Evolutionary conservation across 2,797 vertebrate species (phyloP).

Genomic region (Mus minutoides): DNA sequence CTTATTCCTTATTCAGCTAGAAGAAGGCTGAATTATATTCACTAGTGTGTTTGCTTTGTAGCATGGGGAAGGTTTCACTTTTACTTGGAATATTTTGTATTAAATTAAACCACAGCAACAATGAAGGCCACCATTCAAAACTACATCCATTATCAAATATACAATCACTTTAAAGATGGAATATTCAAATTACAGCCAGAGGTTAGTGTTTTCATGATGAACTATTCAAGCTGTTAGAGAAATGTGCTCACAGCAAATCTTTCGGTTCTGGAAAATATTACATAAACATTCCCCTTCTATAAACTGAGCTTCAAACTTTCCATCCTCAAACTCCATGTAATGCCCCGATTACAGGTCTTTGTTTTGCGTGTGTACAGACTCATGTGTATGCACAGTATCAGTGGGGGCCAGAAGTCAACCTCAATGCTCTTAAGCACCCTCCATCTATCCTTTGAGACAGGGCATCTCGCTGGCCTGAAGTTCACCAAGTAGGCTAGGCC

Average conservation of each 20-base stretch:
- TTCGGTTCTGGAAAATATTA: background rate
- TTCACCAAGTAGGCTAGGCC: background rate
- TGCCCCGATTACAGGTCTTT: background rate
- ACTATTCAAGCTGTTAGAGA: slow-evolving; percentile 24
- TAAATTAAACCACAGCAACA: background rate
- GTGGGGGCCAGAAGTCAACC: background rate
- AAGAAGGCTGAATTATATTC: background rate
- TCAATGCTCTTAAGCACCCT: too few species aligned
- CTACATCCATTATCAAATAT: slow-evolving; percentile 13
- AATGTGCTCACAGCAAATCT: slow-evolving; percentile 21
- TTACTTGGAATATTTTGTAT: background rate
- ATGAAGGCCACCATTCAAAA: background rate
- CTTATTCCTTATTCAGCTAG: background rate
- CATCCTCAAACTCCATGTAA: background rate
- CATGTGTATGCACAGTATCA: background rate
- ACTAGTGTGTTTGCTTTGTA: background rate
- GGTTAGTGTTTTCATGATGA: slow-evolving; percentile 33
- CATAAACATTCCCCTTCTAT: slow-evolving; percentile 31
- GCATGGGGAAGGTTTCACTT: slow-evolving; percentile 19
- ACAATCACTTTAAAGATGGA: slow-evolving; percentile 1
- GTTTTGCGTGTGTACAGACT: background rate
- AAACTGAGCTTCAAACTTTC: slow-evolving; percentile 40
- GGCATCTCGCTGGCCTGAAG: background rate
- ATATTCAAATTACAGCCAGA: background rate
- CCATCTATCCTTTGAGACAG: too few species aligned